These are phyloP conservation scores for Drosophila punjabiensis DNA, from an alignment of 1,140 invertebrate species.

Conservation along the genomic window DNA sequence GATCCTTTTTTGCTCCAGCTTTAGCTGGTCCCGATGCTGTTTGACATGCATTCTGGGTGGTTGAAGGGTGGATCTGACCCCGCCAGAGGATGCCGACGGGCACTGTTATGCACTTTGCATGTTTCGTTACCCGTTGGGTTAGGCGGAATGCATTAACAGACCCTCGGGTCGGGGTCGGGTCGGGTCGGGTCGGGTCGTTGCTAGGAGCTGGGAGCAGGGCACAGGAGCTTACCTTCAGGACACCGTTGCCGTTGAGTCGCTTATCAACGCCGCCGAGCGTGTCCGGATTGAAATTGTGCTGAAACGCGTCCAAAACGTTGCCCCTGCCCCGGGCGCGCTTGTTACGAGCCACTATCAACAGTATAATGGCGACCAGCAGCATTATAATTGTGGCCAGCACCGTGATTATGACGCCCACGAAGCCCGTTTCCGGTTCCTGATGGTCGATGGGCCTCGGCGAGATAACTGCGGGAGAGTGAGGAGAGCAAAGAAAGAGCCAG, in stretches of 20 bases:
- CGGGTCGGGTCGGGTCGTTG: not conserved
- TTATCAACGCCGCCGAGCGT: slow-evolving; percentile 85
- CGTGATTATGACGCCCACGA: slow-evolving; percentile 92
- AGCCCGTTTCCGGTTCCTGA: slow-evolving; percentile 87
- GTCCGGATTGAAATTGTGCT: slow-evolving; percentile 85
- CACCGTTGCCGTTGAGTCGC: slow-evolving; percentile 83
- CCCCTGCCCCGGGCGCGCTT: slow-evolving; percentile 87
- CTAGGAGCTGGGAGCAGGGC: not conserved
- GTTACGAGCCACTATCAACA: slow-evolving; percentile 90
- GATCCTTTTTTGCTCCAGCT: slow-evolving; percentile 28
- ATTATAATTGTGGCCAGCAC: slow-evolving; percentile 91
- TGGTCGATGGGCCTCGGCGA: slow-evolving; percentile 84
- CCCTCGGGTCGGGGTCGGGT: slow-evolving; percentile 4
- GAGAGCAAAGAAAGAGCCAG: slow-evolving; percentile 4
- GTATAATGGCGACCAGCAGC: slow-evolving; percentile 89
- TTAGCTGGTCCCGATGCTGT: slow-evolving; percentile 16
- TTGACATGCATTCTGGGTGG: slow-evolving; percentile 72
- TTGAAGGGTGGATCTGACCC: slow-evolving; percentile 20
- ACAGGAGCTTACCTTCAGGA: slow-evolving; percentile 86
- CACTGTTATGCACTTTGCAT: slow-evolving; percentile 56
- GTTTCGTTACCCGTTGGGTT: slow-evolving; percentile 37
- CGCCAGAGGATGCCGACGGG: slow-evolving; percentile 30
- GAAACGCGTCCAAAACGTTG: slow-evolving; percentile 85
- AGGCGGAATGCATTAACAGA: slow-evolving; percentile 22
- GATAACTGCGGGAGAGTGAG: slow-evolving; percentile 65